phyloP scores from a whole-genome alignment of 2,113 vertebrate species.

The Origma solitaria region DNA sequence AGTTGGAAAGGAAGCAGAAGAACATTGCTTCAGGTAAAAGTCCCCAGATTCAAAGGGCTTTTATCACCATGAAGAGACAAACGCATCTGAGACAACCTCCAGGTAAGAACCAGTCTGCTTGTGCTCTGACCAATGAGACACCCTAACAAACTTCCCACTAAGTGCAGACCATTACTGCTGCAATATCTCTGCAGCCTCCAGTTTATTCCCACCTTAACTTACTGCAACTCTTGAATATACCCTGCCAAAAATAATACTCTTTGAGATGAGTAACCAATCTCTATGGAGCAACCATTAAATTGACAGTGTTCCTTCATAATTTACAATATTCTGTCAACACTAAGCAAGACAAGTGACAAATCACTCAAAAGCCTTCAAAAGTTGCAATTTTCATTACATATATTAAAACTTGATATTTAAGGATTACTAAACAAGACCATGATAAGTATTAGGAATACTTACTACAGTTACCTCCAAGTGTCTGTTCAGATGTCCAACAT shows the following conservation, averaged over 20 bases:
- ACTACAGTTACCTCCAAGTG: not conserved
- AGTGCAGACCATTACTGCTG: not conserved
- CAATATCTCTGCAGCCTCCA: not conserved
- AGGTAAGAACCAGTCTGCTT: not conserved
- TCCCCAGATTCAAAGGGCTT: not conserved
- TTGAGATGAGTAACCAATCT: not conserved
- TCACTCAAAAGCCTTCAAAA: not conserved
- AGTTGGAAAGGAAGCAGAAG: not conserved
- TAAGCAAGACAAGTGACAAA: not conserved
- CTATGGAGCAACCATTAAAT: not conserved
- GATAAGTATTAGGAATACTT: not conserved
- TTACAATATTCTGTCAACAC: not conserved
- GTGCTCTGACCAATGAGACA: not conserved
- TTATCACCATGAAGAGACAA: not conserved
- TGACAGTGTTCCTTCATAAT: not conserved
- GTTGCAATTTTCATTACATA: not conserved
- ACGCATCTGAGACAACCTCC: rapidly evolving
- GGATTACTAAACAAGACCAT: not conserved
- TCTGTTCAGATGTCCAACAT: not conserved
- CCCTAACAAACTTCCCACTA: not conserved
- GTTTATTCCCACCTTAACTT: not conserved
- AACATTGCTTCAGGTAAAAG: not conserved
- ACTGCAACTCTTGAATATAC: not conserved
- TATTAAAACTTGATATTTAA: not conserved
- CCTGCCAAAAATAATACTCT: not conserved